Percentiles rank a stretch among this genome's conserved stretches.
Conservation (phyloP, 2,888 invertebrate species). For the Agrypnus murinus region DNA sequence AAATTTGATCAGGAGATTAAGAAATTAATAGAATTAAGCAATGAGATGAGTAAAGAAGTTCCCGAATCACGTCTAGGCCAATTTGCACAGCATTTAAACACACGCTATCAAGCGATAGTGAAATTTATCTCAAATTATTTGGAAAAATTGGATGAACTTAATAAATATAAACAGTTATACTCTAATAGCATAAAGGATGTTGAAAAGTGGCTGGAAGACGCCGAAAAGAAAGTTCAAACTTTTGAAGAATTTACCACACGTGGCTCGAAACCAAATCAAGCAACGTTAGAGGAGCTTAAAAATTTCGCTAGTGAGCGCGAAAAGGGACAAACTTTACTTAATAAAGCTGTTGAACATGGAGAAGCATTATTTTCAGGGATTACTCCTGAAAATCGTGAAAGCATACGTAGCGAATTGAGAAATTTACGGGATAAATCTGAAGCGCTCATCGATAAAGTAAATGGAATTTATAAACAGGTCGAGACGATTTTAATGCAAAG, state of each 20-base stretch:
- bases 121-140: conserved; percentile 83
- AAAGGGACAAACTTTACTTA: conserved; percentile 84
- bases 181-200: conserved; percentile 80
- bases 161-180: conserved; percentile 82
- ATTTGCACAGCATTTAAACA: conserved; percentile 84
- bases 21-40: conserved; percentile 80
- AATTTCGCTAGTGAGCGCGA: conserved; percentile 84
- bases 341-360: conserved; percentile 88
- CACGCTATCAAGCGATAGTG: conserved; percentile 82
- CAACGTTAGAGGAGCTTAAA: conserved; percentile 85
- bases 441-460: conserved; percentile 87
- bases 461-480: conserved; percentile 88
- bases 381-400: conserved; percentile 90
- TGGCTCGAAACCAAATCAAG: conserved; percentile 82
- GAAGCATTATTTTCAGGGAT: conserved; percentile 91
- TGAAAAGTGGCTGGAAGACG: conserved; percentile 85
- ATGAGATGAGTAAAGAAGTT: conserved; percentile 82
- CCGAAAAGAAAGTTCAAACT: conserved; percentile 83
- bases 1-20: conserved; percentile 80
- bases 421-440: conserved; percentile 88
- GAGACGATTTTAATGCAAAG: conserved; percentile 93
- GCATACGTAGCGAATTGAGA: conserved; percentile 87
- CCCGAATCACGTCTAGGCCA: conserved; percentile 90
- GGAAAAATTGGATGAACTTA: conserved; percentile 82
- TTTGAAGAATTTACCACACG: conserved; percentile 84